Percentiles rank a stretch among this genome's conserved stretches.
These are phyloP conservation scores for Notospermus geniculatus DNA, from an alignment of 1,140 invertebrate species.

Conservation along the genomic window DNA sequence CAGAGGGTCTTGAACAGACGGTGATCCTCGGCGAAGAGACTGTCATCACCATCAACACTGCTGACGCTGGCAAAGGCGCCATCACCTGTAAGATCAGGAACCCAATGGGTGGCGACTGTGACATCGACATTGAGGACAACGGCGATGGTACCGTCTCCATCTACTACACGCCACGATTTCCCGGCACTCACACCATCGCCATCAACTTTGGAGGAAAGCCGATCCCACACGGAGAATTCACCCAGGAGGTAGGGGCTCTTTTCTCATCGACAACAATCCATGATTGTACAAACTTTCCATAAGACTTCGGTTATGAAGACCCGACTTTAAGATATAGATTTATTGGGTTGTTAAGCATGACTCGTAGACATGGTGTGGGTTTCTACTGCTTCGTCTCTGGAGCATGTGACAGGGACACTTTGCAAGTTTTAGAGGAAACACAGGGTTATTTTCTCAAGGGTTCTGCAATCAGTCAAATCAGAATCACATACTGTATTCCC, in stretches of 20 bases:
- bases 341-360: too few species aligned
- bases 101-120: slow-evolving; percentile 72
- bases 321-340: too few species aligned
- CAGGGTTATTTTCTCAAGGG: too few species aligned
- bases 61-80: slow-evolving; percentile 78
- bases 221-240: slow-evolving; percentile 77
- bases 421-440: too few species aligned
- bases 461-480: too few species aligned
- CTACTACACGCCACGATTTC: slow-evolving; percentile 74
- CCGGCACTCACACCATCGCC: slow-evolving; percentile 79
- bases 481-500: too few species aligned
- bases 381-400: too few species aligned
- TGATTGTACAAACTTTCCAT: too few species aligned
- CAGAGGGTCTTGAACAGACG: slow-evolving; percentile 59
- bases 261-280: too few species aligned
- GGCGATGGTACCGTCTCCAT: slow-evolving; percentile 75
- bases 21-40: slow-evolving; percentile 71
- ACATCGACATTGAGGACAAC: slow-evolving; percentile 83
- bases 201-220: slow-evolving; percentile 86
- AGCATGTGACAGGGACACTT: too few species aligned
- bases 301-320: too few species aligned
- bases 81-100: slow-evolving; percentile 82
- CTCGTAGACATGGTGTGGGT: too few species aligned
- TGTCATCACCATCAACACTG: slow-evolving; percentile 78
- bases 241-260: slow-evolving; percentile 41